A percentile compares a stretch with the other conserved stretches of the same genome.
Evolutionary conservation across 2,888 invertebrate genomes (phyloP).

Genomic region (Phaedon cochleariae): DNA sequence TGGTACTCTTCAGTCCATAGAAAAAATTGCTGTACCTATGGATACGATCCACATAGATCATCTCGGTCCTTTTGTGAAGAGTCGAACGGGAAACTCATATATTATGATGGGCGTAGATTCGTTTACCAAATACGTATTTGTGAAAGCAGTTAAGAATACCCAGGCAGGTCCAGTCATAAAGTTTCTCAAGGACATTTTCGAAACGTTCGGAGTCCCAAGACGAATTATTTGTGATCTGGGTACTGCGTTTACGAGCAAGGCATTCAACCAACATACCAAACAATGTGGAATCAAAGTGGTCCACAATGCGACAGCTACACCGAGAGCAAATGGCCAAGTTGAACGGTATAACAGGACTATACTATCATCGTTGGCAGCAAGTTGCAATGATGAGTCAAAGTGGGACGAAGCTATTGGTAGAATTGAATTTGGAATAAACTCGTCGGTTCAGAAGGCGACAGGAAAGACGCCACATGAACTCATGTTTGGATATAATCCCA

Average conservation of each 20-base stretch:
- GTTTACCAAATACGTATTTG: constrained; percentile 51
- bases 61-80: constrained; percentile 25
- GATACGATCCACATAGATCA: constrained; percentile 30
- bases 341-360: constrained; percentile 1
- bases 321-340: constrained; percentile 49
- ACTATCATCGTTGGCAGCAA: constrained; percentile 37
- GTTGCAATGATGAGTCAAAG: constrained; percentile 39
- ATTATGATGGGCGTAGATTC: constrained; percentile 47
- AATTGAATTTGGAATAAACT: too few species aligned
- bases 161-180: constrained; percentile 17
- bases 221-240: constrained; percentile 37
- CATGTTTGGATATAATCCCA: constrained; percentile 23
- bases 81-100: constrained; percentile 25
- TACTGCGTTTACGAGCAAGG: constrained; percentile 31
- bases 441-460: constrained; percentile 2
- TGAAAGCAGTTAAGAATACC: constrained; percentile 36
- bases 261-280: constrained; percentile 23
- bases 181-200: constrained; percentile 21
- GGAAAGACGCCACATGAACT: constrained; percentile 32
- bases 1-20: constrained; percentile 21
- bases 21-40: constrained; percentile 19
- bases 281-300: constrained; percentile 34
- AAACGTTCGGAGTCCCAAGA: constrained; percentile 23
- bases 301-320: constrained; percentile 35
- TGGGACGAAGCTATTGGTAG: constrained; percentile 47